Base-by-base conservation (phyloP, 2,888 invertebrate genomes). In the Dinocampus coccinellae region DNA sequence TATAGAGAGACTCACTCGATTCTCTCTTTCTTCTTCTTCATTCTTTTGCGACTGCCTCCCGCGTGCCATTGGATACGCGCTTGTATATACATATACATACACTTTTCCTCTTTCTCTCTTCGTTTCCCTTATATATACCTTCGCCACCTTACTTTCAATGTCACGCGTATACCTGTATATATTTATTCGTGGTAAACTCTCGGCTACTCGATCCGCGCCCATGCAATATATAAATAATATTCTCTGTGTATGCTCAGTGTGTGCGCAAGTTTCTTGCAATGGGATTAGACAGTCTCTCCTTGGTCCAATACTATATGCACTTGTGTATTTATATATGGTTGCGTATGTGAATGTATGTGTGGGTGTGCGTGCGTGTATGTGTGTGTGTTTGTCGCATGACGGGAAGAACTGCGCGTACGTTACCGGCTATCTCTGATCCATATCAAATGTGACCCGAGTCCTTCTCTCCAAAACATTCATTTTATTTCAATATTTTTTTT, bases 381-480 rank as follows among this genome's bases (percentile, higher is more conserved):
- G 74, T 72, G 55, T 63, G 34, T 39, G 61, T 47, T 80, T 47
- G 75, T 81, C 73, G 79, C 80, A 78, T 84, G 84, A 85, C 85
- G 82, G 82, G 77, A 80, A 83, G 81, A 71, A 77, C 82, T 78
- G 82, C 83, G 82, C 83, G 84, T 86, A 85, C 84, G 83, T 86
- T 86, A 85, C 84, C 82, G 78, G 82, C 80, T 85, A 86, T 86
- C 85, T 86, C 73, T 78, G 83, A 83, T 84, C 85, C 85, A 86
- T 86, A 85, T 86, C 86, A 86, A 86, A 86, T 85, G 83, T 83
- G 81, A 81, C 81, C n/a, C 81, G 77, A 79, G 80, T 82, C 80
- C 82, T 80, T 79, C 70, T 75, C 33, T 47, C 16, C 16, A 47
- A 47, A 47, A 47, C 16, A 47, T 47, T 61, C 42, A 63, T 60